Base-by-base conservation (phyloP, 2,113 vertebrate genomes). In the Chionis minor region DNA sequence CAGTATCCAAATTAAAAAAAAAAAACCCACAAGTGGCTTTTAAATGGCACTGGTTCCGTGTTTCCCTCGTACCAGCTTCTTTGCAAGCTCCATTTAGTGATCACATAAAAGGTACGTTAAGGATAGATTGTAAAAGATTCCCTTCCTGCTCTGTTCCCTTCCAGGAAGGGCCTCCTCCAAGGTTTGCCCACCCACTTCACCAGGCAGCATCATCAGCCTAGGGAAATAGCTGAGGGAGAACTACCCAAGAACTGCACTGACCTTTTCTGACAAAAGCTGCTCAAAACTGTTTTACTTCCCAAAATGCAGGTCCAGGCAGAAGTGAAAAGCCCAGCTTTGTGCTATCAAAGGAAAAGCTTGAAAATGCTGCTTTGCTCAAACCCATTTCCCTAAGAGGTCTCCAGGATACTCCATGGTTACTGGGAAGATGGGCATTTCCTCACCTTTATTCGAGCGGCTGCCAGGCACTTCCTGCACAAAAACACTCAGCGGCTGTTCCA, bases 1-100 rank as follows among this genome's bases (percentile, higher is more conserved):
- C 62, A 89, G 77, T 33, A 81, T 63, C 78, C 91, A 66, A 91
- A 93, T 35, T 21, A 90, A 92, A 94, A 71, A 81, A 54, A 54
- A 65, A 77, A 66, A 47, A 84, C 55, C 17, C 21, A 89, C 65
- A 87, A 95, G 70, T 55, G 54, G 73, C 81, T 95, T 82, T 95
- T 82, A 94, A 94, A 91, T 47, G 62, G 73, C 84, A 62, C 27
- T 63, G 66, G 62, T 54, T 66, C 70, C 4, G 30, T 47, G 45
- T 13, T 72, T 95, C 62, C 78, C 81, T 82, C 55, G 55, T 62
- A 42, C 24, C 38, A 35, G 66, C 33, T 92, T 70, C 70, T 87
- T 16, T 73, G 62, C 80, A 89, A 92, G 81, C 26, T 85, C 24
- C 66, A 63, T 72, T 86, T 81, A 85, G 58, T 40, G 59, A 85